Conservation (phyloP, 1,140 invertebrate species). For the Papilio helenus region DNA sequence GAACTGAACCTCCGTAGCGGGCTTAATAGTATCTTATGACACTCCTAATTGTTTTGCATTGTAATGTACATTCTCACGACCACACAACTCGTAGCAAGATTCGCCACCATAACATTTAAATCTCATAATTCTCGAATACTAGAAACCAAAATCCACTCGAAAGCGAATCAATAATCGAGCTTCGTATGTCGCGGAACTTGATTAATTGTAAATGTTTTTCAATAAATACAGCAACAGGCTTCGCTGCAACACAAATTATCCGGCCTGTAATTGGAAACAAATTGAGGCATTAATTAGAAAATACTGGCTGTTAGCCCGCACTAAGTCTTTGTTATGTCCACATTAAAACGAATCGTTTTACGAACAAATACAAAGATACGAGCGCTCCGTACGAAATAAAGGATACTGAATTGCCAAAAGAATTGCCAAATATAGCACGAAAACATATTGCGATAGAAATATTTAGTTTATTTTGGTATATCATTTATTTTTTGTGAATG, state of each 20-base stretch:
- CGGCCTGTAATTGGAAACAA: conserved; percentile 15
- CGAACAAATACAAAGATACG: conserved; percentile 9
- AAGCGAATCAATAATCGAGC: neutral
- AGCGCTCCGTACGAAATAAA: neutral
- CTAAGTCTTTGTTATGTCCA: conserved; percentile 4
- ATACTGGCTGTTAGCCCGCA: neutral
- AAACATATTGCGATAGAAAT: no score
- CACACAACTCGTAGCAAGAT: neutral
- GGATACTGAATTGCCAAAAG: neutral
- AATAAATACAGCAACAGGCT: conserved; percentile 13
- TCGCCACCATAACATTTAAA: neutral
- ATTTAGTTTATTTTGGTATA: neutral
- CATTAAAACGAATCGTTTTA: conserved; percentile 11
- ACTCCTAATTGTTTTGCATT: no score
- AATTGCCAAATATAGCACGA: neutral
- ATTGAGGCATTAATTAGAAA: conserved; percentile 19
- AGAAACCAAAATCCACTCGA: neutral
- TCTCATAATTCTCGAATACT: neutral
- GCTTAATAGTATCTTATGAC: no score
- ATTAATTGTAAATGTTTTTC: conserved; percentile 18
- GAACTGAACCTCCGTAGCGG: no score
- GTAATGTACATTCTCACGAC: no score
- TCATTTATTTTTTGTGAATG: neutral
- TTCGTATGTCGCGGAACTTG: neutral
- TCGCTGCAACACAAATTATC: conserved; percentile 1